A percentile compares a stretch with the other conserved stretches of the same genome.
Conservation (phyloP, 1,140 invertebrate genomes). For the Capitella teleta region DNA sequence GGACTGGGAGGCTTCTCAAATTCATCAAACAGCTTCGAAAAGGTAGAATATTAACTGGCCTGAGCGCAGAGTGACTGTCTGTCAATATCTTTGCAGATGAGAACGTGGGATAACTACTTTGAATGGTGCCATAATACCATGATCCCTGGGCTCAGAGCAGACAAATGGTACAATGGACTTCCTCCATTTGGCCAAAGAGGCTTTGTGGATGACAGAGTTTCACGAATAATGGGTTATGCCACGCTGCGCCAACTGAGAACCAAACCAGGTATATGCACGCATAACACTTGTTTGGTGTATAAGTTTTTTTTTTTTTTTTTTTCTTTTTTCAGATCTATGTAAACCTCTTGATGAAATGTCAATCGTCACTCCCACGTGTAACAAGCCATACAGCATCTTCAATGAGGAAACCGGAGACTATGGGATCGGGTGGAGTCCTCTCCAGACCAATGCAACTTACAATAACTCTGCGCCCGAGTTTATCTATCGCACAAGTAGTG, state of each 20-base stretch:
- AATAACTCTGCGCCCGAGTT: slow-evolving; percentile 8
- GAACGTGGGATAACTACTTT: slow-evolving; percentile 40
- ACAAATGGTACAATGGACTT: slow-evolving; percentile 46
- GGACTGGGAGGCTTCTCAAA: background rate
- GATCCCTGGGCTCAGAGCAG: slow-evolving; percentile 40
- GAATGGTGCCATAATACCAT: slow-evolving; percentile 41
- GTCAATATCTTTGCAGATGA: slow-evolving; percentile 19
- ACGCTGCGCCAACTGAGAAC: slow-evolving; percentile 45
- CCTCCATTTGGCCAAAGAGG: slow-evolving; percentile 45
- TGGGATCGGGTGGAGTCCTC: slow-evolving; percentile 29
- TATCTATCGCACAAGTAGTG: slow-evolving; percentile 17
- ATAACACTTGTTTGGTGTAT: background rate
- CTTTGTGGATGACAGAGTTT: slow-evolving; percentile 45
- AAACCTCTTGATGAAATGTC: slow-evolving; percentile 20
- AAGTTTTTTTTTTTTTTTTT: too few relatives aligned
- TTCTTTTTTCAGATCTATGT: slow-evolving; percentile 1
- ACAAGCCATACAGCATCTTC: slow-evolving; percentile 24
- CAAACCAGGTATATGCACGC: slow-evolving; percentile 23
- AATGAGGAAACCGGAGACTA: slow-evolving; percentile 31
- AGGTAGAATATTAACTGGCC: background rate
- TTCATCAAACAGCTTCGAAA: background rate
- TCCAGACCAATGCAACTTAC: slow-evolving; percentile 15
- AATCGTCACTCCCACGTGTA: slow-evolving; percentile 29
- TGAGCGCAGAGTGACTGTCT: background rate
- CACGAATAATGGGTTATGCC: slow-evolving; percentile 48